A percentile compares a stretch with the other conserved stretches of the same genome.
Conservation (phyloP, 1,140 invertebrate genomes). For the Lepeophtheirus salmonis region DNA sequence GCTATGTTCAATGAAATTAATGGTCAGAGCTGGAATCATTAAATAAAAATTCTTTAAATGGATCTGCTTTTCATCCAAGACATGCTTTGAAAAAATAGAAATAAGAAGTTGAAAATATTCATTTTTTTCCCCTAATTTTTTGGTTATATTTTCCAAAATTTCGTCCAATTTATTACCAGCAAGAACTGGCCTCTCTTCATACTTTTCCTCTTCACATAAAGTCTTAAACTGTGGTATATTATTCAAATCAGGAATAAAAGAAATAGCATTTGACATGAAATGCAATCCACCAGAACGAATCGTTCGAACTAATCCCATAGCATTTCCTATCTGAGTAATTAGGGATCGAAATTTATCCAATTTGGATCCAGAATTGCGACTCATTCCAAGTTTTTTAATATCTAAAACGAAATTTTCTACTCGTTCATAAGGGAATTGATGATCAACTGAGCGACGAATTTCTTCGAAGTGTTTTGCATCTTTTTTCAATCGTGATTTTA, state of each 20-base stretch:
- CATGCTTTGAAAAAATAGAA: slow-evolving; percentile 73
- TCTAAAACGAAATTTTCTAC: slow-evolving; percentile 87
- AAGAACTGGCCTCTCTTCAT: too few relatives aligned
- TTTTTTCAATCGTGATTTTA: slow-evolving; percentile 81
- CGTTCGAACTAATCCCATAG: slow-evolving; percentile 84
- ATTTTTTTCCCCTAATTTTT: slow-evolving; percentile 75
- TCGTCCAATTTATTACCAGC: slow-evolving; percentile 52
- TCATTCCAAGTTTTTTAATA: slow-evolving; percentile 69
- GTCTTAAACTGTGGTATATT: slow-evolving; percentile 42
- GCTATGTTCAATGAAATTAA: slow-evolving; percentile 87
- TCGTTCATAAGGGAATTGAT: slow-evolving; percentile 40
- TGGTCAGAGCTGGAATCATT: slow-evolving; percentile 75
- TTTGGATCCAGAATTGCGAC: slow-evolving; percentile 56
- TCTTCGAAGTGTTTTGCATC: slow-evolving; percentile 57
- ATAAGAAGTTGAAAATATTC: slow-evolving; percentile 88
- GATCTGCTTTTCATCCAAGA: slow-evolving; percentile 59
- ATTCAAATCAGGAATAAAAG: slow-evolving; percentile 69
- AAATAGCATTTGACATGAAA: slow-evolving; percentile 69
- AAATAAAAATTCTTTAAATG: slow-evolving; percentile 86
- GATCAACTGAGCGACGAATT: slow-evolving; percentile 33
- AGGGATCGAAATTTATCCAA: slow-evolving; percentile 80
- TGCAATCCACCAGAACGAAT: slow-evolving; percentile 81
- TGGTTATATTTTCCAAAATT: slow-evolving; percentile 52
- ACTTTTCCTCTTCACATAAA: too few relatives aligned
- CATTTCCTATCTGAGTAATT: slow-evolving; percentile 88